phyloP scores from a whole-genome alignment of 2,797 vertebrate genomes.

The Cynopterus sphinx region DNA sequence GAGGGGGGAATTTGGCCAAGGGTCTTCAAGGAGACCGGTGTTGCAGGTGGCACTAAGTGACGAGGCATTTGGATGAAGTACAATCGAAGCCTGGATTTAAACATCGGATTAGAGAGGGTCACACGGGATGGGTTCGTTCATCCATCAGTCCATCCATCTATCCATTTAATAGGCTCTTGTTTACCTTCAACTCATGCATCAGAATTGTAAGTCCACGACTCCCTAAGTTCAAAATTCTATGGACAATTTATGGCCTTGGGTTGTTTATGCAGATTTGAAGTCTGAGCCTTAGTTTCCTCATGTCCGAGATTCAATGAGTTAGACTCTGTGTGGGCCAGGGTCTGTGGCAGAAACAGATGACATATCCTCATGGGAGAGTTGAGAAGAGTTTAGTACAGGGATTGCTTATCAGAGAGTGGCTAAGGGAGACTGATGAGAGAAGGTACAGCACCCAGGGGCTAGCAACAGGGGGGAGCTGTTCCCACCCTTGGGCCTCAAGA shows the following conservation, averaged over 20 bases:
- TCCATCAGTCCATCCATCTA: neutral
- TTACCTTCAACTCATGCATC: neutral
- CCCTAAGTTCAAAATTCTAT: neutral
- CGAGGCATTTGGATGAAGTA: neutral
- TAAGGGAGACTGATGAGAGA: neutral
- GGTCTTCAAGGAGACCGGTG: neutral
- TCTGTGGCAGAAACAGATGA: neutral
- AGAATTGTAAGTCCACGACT: neutral
- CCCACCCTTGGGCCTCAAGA: neutral
- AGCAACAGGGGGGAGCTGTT: neutral
- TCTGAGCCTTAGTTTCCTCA: neutral
- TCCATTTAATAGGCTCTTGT: neutral
- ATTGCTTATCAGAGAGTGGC: neutral
- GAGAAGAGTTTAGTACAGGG: neutral
- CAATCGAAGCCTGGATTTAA: neutral
- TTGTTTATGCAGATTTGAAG: neutral
- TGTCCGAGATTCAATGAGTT: neutral
- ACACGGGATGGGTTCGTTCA: too few species aligned
- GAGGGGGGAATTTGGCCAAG: neutral
- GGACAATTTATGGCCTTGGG: neutral
- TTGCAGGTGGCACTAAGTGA: fast-evolving
- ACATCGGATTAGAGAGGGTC: neutral
- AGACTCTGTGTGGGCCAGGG: neutral
- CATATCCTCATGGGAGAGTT: neutral
- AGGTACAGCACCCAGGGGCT: neutral